Conservation (phyloP, 2,113 vertebrate species). For the Sminthopsis crassicaudata region DNA sequence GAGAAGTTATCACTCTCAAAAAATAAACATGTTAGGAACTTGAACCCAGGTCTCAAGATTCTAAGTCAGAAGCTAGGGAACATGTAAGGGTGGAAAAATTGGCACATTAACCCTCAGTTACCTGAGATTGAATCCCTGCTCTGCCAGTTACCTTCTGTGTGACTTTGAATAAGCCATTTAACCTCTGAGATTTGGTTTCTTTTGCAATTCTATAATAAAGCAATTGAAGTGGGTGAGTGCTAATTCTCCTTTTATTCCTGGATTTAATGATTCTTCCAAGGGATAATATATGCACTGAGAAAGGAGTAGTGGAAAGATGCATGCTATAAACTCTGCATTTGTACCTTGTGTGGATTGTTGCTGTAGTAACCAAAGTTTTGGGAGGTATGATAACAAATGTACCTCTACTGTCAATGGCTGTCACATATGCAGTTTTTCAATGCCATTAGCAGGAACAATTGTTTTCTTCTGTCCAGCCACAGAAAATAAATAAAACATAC, state of each 20-base stretch:
- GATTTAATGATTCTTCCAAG: not conserved
- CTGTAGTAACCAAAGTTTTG: not conserved
- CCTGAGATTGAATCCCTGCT: not conserved
- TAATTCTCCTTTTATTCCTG: not conserved
- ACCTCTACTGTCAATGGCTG: not conserved
- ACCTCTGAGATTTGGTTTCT: not conserved
- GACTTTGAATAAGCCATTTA: not conserved
- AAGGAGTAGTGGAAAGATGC: not conserved
- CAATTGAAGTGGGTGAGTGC: not conserved
- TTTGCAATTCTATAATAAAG: not conserved
- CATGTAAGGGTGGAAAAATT: not conserved
- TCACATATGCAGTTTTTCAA: not conserved
- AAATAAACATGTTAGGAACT: not conserved
- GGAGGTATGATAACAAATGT: not conserved
- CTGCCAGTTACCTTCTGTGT: not conserved
- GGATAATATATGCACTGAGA: not conserved
- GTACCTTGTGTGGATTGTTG: not conserved
- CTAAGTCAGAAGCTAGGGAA: not conserved
- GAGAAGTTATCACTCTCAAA: not conserved
- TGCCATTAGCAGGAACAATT: not conserved
- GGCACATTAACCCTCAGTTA: not conserved
- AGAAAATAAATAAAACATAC: not conserved
- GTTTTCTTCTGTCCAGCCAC: not conserved
- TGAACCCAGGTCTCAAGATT: not conserved
- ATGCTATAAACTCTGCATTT: not conserved